Base-by-base conservation (phyloP, 2,797 vertebrate genomes). In the Lacerta agilis region DNA sequence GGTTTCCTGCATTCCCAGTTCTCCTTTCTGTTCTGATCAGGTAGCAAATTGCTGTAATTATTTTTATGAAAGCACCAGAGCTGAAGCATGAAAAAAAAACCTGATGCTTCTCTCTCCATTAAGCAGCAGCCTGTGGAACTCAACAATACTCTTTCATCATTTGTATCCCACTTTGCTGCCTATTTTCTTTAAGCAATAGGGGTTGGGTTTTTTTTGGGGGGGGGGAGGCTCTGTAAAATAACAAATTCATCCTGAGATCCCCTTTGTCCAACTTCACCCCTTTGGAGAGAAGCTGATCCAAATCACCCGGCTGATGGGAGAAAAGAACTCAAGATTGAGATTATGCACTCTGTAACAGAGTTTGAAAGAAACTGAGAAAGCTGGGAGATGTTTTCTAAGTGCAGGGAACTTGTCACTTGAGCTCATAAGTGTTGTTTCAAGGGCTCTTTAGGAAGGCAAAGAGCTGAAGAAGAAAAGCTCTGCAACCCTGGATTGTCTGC, bases 201-300 rank as follows among this genome's bases (percentile, higher is more conserved):
- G 1, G 11, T 9, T n/a, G n/a, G n/a, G n/a, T n/a, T n/a, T n/a
- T 38, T 23, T 3, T 3, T 5, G 1, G 1, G 13, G 8, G 13
- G 23, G 8, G 3, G 38, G 20, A 27, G 41, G 38, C 20, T 4
- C 9, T 4, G 61, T 64, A 64, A 64, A 64, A 25, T 10, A 76
- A 43, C 3, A 61, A 11, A 66, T 27, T 41, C 1, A 5, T 23
- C 36, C 58, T 1, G 36, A 41, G 61, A 38, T 41, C 29, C 5
- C 23, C 18, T 64, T 66, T 29, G 23, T 8, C 20, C 2, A 20
- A 29, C n/a, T n/a, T 15, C 64, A 3, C 81, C 20, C 7, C 7
- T 33, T 27, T 8, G 18, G 9, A 33, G 49, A 61, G n/a, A 75
- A 18, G 83, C 58, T 8, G 66, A 41, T 43, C 36, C 25, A 15